Base-by-base conservation (phyloP, 2,888 invertebrate species). In the Ernsta delagoae region DNA sequence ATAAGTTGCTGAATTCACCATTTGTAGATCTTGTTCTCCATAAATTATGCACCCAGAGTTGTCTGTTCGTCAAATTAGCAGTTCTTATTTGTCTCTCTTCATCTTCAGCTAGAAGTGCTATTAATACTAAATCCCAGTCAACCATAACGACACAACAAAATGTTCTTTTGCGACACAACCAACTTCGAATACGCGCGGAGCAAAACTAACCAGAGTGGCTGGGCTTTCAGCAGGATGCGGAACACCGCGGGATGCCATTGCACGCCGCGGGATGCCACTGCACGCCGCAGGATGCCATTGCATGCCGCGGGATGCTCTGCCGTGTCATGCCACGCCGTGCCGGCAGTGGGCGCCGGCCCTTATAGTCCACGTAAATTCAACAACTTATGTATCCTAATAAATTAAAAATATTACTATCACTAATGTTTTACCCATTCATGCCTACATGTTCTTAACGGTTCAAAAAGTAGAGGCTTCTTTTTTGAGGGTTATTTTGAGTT, bases 1-100 rank as follows among this genome's bases (percentile, higher is more conserved):
- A 70, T 70, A 70, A 73, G 67, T 73, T 72, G 68, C 69, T 71
- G 70, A 72, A 72, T 72, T 71, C 72, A 73, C 73, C 70, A 53
- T 59, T 60, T 59, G 53, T 60, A 65, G 63, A 61, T 70, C 72
- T 67, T 71, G 71, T 64, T 64, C 71, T 73, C 73, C 71, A 71
- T 68, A 71, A 69, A 64, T 70, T 72, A 66, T 73, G 68, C 70
- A 73, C 73, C 73, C 73, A 73, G 71, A 73, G 71, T 48, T 16
- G 12, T 73, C 68, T 73, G 70, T 70, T 73, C 67, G 65, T 67
- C 39, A 70, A 67, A 71, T 71, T 73, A 73, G 69, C 16, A 48
- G 12, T 16, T 16, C 16, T 12, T 48, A 16, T 16, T 16, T 16
- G 65, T 71, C 70, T 69, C 69, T 73, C 71, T 73, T 73, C 73